phyloP scores from a whole-genome alignment of 2,888 invertebrate genomes.

The Camponotus fellah region DNA sequence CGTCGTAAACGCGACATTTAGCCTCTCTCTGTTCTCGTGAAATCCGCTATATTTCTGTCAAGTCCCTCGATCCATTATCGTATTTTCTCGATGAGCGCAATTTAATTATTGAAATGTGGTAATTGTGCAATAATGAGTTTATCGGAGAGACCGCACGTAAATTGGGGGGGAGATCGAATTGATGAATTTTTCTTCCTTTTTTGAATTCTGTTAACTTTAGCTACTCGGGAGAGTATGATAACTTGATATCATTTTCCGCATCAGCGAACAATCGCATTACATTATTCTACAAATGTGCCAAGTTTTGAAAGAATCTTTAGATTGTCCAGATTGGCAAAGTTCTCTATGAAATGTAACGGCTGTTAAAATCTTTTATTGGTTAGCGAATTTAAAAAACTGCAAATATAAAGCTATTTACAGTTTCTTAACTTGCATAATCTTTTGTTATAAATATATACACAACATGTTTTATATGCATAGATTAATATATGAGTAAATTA shows the following conservation, averaged over 20 bases:
- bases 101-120: constrained; percentile 5
- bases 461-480: background rate
- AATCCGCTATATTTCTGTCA: constrained; percentile 2
- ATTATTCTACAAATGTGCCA: background rate
- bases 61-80: background rate
- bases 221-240: background rate
- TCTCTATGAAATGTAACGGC: background rate
- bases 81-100: constrained; percentile 11
- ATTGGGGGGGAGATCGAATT: background rate
- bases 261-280: background rate
- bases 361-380: constrained; percentile 1
- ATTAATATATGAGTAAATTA: constrained; percentile 7
- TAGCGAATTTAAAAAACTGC: background rate
- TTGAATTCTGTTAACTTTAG: constrained; percentile 8
- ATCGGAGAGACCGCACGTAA: background rate
- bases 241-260: constrained; percentile 1
- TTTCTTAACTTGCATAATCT: background rate
- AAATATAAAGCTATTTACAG: background rate
- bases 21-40: background rate
- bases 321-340: constrained; percentile 5
- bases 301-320: constrained; percentile 11
- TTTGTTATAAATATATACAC: too few species aligned
- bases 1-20: constrained; percentile 18
- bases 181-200: background rate
- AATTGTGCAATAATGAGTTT: constrained; percentile 5